Conservation (phyloP, 2,888 invertebrate species). For the Thysanoteuthis rhombus region DNA sequence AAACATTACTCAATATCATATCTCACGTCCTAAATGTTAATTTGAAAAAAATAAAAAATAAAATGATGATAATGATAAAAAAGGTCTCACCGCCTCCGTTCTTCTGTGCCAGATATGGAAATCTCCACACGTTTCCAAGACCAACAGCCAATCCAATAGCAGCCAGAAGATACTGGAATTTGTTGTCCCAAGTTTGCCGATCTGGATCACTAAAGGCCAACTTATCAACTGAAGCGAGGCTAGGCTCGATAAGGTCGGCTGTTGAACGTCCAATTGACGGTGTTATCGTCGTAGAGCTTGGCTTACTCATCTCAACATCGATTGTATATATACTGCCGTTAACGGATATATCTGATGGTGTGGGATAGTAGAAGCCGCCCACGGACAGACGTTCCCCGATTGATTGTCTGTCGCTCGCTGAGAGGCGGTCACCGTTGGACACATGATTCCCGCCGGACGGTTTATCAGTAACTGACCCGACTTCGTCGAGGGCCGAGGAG, state of each 20-base stretch:
- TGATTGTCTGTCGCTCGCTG: not conserved
- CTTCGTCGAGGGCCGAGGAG: not conserved
- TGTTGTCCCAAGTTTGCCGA: conserved; percentile 46
- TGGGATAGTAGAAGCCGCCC: not conserved
- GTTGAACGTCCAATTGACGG: not conserved
- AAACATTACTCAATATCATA: no score
- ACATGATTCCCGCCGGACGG: not conserved
- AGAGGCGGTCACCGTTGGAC: not conserved
- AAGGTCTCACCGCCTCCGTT: conserved; percentile 35
- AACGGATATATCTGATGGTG: not conserved
- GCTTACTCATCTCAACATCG: not conserved
- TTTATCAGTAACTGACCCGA: not conserved
- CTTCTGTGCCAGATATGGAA: conserved; percentile 36
- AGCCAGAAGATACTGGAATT: conserved; percentile 44
- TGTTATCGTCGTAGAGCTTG: not conserved
- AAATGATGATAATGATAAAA: not conserved
- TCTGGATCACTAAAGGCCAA: not conserved
- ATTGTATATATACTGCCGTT: conserved; percentile 1
- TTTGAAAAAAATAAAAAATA: no score
- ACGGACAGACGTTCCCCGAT: not conserved
- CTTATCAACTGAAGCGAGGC: not conserved
- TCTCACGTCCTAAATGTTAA: no score
- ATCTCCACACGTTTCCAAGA: conserved; percentile 43
- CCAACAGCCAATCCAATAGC: conserved; percentile 47
- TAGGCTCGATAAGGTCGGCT: not conserved